Base-by-base conservation (phyloP, 2,888 invertebrate genomes). In the Orthosia cruda region DNA sequence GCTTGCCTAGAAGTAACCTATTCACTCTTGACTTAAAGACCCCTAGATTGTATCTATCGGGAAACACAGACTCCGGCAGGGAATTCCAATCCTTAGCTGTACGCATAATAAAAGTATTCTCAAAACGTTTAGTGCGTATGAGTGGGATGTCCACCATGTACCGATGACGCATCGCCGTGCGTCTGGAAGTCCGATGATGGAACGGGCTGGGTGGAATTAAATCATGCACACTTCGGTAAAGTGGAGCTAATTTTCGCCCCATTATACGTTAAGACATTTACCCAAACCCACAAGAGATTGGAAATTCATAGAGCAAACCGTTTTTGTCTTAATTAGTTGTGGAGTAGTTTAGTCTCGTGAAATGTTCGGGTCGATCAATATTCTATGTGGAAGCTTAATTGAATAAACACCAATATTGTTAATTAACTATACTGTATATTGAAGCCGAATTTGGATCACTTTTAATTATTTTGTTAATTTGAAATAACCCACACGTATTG, bases 311-410 rank as follows among this genome's bases (percentile, higher is more conserved):
- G 82, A 85, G 80, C 59, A 77, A 79, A 79, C 81, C 62, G 79
- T 82, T 87, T 82, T 79, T 77, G 88, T 83, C 80, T 84, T 83
- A 87, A 87, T 86, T 86, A 87, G 82, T 81, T 87, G 52, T 26
- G 54, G 54, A 81, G 83, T 81, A 85, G 88, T 87, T 83, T 52
- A 62, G 64, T 74, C 75, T 81, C 73, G 40, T 62, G 63, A 84
- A 86, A 85, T 80, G 77, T 83, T 81, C 71, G 13, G 61, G 54
- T 61, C 58, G 81, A 86, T 85, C 85, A 83, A 84, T 88, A 80
- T 61, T 69, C 70, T 70, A 66, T 66, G 78, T 76, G 20, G 40
- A 13, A 84, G 74, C 77, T 77, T 73, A 40, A 59, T 75, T 72
- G 4, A 75, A 72, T 79, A 54, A 66, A 86, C 71, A 80, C 54